A percentile compares a stretch with the other conserved stretches of the same genome.
phyloP scores from a whole-genome alignment of 2,797 vertebrate genomes.

The Alca torda region DNA sequence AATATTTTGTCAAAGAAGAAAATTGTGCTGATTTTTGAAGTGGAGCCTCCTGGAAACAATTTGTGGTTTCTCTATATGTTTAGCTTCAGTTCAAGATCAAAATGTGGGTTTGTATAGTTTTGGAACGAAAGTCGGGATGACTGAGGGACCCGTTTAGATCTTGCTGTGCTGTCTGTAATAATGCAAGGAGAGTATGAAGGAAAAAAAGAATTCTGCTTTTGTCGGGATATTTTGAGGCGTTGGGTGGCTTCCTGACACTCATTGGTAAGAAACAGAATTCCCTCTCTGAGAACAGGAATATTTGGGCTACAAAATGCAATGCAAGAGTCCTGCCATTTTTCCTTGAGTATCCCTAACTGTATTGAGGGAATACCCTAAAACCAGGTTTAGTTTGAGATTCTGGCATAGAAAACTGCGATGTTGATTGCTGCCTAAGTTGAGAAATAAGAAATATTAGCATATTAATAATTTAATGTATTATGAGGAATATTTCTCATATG shows the following conservation, averaged over 20 bases:
- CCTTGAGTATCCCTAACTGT: neutral
- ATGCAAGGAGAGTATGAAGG: neutral
- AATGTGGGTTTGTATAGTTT: conserved; percentile 12
- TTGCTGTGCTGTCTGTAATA: neutral
- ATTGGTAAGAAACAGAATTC: neutral
- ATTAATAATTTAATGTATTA: neutral
- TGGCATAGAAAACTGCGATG: neutral
- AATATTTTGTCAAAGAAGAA: conserved; percentile 45
- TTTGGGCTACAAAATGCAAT: neutral
- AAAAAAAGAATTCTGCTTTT: neutral
- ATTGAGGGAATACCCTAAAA: neutral
- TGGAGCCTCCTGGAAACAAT: conserved; percentile 42
- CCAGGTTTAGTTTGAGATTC: neutral
- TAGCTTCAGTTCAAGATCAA: conserved; percentile 49
- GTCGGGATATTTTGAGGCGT: neutral
- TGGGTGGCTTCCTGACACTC: neutral
- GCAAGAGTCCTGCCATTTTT: neutral
- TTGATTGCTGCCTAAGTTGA: neutral
- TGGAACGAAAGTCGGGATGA: neutral
- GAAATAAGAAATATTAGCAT: neutral
- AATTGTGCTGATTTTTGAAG: conserved; percentile 45
- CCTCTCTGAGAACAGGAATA: neutral
- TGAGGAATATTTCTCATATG: neutral
- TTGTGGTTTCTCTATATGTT: conserved; percentile 46
- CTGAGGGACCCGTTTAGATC: neutral